These are phyloP conservation scores for Pseudeuparius sepicola DNA, from an alignment of 2,888 invertebrate species.

Conservation along the genomic window DNA sequence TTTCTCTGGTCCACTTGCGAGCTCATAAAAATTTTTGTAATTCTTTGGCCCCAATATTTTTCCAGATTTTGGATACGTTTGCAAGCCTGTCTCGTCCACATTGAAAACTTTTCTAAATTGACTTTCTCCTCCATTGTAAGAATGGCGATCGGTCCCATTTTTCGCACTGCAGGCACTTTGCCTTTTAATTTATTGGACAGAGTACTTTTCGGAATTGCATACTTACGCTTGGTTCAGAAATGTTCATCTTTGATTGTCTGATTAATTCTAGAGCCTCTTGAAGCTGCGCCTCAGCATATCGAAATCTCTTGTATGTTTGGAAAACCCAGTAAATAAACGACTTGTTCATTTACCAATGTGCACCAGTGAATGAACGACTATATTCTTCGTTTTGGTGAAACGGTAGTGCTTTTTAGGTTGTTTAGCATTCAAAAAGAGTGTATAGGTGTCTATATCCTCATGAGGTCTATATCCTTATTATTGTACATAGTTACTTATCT, in stretches of 20 bases:
- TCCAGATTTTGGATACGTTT: slow-evolving; percentile 8
- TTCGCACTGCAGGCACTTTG: slow-evolving; percentile 7
- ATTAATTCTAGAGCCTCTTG: too few species aligned
- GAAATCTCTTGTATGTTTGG: slow-evolving; percentile 6
- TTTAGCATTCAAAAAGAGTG: too few species aligned
- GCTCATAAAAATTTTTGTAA: slow-evolving; percentile 4
- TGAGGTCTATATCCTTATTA: too few species aligned
- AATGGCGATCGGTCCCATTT: slow-evolving; percentile 9
- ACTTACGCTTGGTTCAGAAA: slow-evolving; percentile 4
- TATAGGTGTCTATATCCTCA: too few species aligned
- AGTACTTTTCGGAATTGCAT: slow-evolving; percentile 11
- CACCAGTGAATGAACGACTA: slow-evolving; percentile 4
- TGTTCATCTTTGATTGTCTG: too few species aligned
- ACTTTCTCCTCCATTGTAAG: slow-evolving; percentile 5
- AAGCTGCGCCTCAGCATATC: slow-evolving; percentile 7
- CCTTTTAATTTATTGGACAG: slow-evolving; percentile 8
- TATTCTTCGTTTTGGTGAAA: too few species aligned
- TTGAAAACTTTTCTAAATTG: slow-evolving; percentile 3
- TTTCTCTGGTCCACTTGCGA: slow-evolving; percentile 7
- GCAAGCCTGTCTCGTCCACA: too few species aligned
- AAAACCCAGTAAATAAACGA: too few species aligned
- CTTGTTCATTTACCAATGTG: too few species aligned
- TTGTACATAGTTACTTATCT: too few species aligned
- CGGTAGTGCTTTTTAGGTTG: too few species aligned
- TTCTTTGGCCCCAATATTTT: slow-evolving; percentile 8